Percentiles rank a stretch among this genome's conserved stretches.
These are phyloP conservation scores for Noctua comes DNA, from an alignment of 2,888 invertebrate genomes.

Conservation along the genomic window DNA sequence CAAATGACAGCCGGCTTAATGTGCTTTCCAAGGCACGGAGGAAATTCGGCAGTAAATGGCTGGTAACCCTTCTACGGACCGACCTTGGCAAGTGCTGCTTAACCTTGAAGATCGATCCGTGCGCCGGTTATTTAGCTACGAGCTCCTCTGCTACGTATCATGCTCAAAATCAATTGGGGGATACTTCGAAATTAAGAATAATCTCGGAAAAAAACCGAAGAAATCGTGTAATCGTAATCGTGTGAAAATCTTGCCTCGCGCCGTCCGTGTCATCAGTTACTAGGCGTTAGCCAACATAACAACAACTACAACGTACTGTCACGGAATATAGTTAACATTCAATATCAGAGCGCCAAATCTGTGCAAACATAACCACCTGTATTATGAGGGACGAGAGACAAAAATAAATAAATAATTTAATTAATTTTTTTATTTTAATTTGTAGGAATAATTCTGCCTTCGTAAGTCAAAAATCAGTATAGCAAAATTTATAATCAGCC, in stretches of 20 bases:
- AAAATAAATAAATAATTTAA: no score
- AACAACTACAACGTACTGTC: constrained; percentile 23
- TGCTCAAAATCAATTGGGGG: neutral
- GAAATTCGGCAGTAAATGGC: neutral
- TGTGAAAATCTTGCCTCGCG: constrained; percentile 31
- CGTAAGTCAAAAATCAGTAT: no score
- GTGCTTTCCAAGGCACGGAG: neutral
- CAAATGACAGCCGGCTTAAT: neutral
- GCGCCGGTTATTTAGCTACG: neutral
- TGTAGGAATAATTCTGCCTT: neutral
- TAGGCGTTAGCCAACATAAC: constrained; percentile 28
- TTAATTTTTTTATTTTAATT: no score
- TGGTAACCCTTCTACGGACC: neutral
- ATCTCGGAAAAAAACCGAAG: neutral
- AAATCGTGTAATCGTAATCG: neutral
- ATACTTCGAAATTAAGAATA: neutral
- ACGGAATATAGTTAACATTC: constrained; percentile 71
- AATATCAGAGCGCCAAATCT: constrained; percentile 68
- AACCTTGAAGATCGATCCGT: no score
- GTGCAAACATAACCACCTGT: constrained; percentile 36
- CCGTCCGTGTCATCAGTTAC: constrained; percentile 53
- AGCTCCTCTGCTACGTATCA: neutral
- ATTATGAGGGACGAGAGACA: constrained; percentile 46
- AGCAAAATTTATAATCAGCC: neutral
- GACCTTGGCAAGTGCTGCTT: neutral